phyloP scores from a whole-genome alignment of 2,113 vertebrate species.

The Petroica traversi region DNA sequence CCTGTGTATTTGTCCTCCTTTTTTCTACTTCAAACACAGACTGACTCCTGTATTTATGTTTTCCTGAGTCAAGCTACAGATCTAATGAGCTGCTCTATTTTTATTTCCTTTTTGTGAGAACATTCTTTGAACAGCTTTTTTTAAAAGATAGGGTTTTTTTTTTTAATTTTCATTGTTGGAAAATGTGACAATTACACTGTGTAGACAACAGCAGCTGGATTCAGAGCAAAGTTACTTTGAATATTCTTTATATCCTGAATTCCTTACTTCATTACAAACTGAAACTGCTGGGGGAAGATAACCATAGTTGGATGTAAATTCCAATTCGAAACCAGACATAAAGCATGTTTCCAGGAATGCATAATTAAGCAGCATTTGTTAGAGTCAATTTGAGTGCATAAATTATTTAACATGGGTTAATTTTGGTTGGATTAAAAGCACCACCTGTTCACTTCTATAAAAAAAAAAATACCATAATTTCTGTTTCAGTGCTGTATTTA shows the following conservation, averaged over 20 bases:
- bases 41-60: constrained; percentile 3
- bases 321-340: constrained; percentile 20
- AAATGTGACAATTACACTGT: background rate
- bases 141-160: background rate
- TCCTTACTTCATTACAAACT: background rate
- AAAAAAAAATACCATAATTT: background rate
- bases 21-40: constrained; percentile 10
- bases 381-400: constrained; percentile 21
- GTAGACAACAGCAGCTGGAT: background rate
- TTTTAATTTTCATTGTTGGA: background rate
- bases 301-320: constrained; percentile 35
- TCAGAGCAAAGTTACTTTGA: background rate
- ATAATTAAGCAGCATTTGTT: constrained; percentile 68
- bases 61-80: constrained; percentile 7
- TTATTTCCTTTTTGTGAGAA: background rate
- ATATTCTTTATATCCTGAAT: constrained; percentile 7
- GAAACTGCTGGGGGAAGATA: constrained; percentile 52
- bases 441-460: constrained; percentile 64
- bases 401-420: constrained; percentile 64
- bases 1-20: constrained; percentile 7
- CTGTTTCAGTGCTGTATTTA: constrained; percentile 14
- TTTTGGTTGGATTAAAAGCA: constrained; percentile 70
- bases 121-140: background rate
- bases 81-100: constrained; percentile 44
- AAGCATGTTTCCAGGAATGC: constrained; percentile 50